A percentile compares a stretch with the other conserved stretches of the same genome.
These are phyloP conservation scores for Vulpes vulpes DNA, from an alignment of 2,113 vertebrate species.

Conservation along the genomic window DNA sequence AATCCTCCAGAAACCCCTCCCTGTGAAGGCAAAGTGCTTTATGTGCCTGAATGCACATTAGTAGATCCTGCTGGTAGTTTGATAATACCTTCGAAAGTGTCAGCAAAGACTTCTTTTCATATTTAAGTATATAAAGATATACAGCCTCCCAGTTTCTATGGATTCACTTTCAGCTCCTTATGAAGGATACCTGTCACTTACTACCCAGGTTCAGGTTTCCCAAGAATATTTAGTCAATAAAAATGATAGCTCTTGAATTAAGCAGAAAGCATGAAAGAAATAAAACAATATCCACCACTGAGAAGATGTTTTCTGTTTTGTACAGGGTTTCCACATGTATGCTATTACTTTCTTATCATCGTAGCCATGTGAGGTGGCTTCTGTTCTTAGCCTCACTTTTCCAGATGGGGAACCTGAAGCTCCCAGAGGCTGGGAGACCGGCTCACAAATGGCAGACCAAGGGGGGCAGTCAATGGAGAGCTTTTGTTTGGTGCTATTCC, in stretches of 20 bases:
- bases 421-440: neutral
- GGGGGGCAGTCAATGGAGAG: neutral
- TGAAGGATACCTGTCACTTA: slow-evolving; percentile 5
- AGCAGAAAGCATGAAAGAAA: slow-evolving; percentile 47
- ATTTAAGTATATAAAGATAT: slow-evolving; percentile 26
- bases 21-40: slow-evolving; percentile 62
- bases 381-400: neutral
- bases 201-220: slow-evolving; percentile 45
- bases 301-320: slow-evolving; percentile 37
- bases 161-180: slow-evolving; percentile 28
- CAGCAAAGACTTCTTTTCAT: slow-evolving; percentile 27
- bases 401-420: neutral
- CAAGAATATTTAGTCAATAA: slow-evolving; percentile 40
- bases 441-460: neutral
- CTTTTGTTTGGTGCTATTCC: slow-evolving; percentile 29
- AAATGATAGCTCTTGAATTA: slow-evolving; percentile 35
- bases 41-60: neutral
- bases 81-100: slow-evolving; percentile 8
- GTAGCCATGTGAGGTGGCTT: neutral
- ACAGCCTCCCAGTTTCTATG: slow-evolving; percentile 22
- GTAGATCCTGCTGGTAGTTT: slow-evolving; percentile 54
- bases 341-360: slow-evolving; percentile 10
- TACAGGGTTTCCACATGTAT: neutral
- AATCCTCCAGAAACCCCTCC: slow-evolving; percentile 22
- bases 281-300: neutral